Conservation (phyloP, 2,113 vertebrate species). For the Orthochromis malagaraziensis region DNA sequence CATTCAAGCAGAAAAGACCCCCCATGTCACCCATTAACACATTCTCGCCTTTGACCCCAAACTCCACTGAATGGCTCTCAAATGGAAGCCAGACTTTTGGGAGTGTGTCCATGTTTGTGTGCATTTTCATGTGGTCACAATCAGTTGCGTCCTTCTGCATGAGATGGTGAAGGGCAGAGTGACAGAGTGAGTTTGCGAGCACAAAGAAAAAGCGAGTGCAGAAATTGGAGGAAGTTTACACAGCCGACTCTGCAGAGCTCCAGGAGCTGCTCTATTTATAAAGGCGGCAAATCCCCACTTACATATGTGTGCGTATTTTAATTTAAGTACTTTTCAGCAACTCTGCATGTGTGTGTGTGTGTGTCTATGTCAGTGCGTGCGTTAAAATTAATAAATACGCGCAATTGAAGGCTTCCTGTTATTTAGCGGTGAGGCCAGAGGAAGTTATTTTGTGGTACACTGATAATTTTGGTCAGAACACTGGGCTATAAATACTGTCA, state of each 20-base stretch:
- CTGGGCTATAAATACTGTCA: conserved; percentile 76
- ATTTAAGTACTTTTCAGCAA: not conserved
- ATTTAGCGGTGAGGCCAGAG: conserved; percentile 74
- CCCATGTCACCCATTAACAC: conserved; percentile 69
- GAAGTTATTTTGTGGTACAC: conserved; percentile 79
- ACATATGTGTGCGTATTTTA: conserved; percentile 20
- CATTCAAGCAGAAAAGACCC: conserved; percentile 61
- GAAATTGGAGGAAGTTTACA: conserved; percentile 67
- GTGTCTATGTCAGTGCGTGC: not conserved
- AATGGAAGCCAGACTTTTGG: conserved; percentile 65
- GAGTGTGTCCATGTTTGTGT: conserved; percentile 10
- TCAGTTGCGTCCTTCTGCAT: not conserved
- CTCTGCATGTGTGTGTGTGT: not conserved
- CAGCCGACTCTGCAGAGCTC: conserved; percentile 48
- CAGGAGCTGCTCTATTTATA: conserved; percentile 70
- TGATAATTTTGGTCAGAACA: conserved; percentile 78
- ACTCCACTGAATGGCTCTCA: conserved; percentile 47
- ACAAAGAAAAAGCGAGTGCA: conserved; percentile 35
- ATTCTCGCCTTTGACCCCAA: conserved; percentile 58
- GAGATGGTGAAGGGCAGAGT: not conserved
- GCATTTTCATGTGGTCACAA: conserved; percentile 8
- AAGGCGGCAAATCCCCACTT: conserved; percentile 54
- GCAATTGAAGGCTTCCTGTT: conserved; percentile 80
- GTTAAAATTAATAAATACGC: conserved; percentile 76
- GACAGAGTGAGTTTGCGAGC: not conserved